Conservation (phyloP, 1,140 invertebrate species). For the Macrobrachium nipponense region DNA sequence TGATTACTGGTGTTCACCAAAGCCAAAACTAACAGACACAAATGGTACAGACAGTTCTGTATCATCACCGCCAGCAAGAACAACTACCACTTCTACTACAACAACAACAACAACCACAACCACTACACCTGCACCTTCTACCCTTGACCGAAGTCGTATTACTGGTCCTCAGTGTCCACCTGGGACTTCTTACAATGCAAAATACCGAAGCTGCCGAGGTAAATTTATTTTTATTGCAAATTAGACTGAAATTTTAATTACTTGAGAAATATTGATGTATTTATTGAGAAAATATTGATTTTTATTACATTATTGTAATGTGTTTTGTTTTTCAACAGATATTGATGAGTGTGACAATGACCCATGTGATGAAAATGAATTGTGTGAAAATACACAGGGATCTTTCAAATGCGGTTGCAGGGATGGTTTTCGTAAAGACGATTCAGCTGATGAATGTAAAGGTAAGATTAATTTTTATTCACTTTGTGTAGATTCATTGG, state of each 20-base stretch:
- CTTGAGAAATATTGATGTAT: no score
- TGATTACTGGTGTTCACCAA: slow-evolving; percentile 67
- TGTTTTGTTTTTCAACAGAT: slow-evolving; percentile 60
- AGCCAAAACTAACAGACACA: not conserved
- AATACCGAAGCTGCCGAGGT: slow-evolving; percentile 34
- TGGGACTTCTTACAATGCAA: slow-evolving; percentile 34
- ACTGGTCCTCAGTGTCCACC: slow-evolving; percentile 25
- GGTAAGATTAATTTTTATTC: slow-evolving; percentile 66
- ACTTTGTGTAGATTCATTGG: no score
- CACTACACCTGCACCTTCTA: slow-evolving; percentile 27
- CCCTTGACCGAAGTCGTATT: slow-evolving; percentile 23
- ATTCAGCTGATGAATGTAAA: slow-evolving; percentile 72
- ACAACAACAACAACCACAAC: slow-evolving; percentile 15
- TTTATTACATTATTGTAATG: not conserved
- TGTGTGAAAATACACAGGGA: slow-evolving; percentile 91
- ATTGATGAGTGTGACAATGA: slow-evolving; percentile 70
- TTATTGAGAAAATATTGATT: no score
- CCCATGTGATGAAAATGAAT: slow-evolving; percentile 76
- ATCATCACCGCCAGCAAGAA: no score
- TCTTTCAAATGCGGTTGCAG: slow-evolving; percentile 80
- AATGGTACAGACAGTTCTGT: no score
- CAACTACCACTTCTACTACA: not conserved
- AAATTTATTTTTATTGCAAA: not conserved
- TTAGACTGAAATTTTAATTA: no score
- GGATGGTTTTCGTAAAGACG: slow-evolving; percentile 72